Percentiles rank a stretch among this genome's conserved stretches.
phyloP scores from a whole-genome alignment of 2,797 vertebrate species.

The Sebastes oblongus region DNA sequence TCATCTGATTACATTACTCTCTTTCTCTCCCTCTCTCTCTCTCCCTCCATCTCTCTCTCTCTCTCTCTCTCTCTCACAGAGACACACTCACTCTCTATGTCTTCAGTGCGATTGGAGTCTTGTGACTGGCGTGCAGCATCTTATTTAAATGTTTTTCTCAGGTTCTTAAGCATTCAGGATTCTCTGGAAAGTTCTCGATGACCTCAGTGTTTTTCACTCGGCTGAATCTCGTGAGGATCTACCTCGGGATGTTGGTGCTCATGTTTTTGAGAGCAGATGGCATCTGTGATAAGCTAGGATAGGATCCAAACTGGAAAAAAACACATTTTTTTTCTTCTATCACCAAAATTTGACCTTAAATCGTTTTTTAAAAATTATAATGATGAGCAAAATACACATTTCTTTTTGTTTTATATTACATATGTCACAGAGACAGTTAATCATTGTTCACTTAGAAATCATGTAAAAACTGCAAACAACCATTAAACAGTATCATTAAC shows the following conservation, averaged over 20 bases:
- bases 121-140: constrained; percentile 85
- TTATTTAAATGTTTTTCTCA: constrained; percentile 85
- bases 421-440: background rate
- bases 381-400: background rate
- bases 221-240: constrained; percentile 79
- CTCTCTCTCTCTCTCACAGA: constrained; percentile 16
- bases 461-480: background rate
- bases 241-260: constrained; percentile 74
- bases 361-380: background rate
- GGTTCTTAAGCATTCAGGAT: constrained; percentile 74
- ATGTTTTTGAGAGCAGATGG: constrained; percentile 64
- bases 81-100: constrained; percentile 61
- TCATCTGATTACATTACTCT: constrained; percentile 77
- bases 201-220: constrained; percentile 81
- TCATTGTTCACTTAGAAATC: background rate
- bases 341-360: constrained; percentile 18
- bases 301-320: constrained; percentile 38
- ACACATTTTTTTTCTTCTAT: constrained; percentile 16
- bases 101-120: constrained; percentile 76
- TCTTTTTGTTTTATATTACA: background rate
- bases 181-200: constrained; percentile 76
- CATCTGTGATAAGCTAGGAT: constrained; percentile 32
- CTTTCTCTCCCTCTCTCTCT: background rate
- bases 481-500: background rate
- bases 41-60: background rate